Evolutionary conservation across 2,888 invertebrate genomes (phyloP), one percentile per base, ranked within the genome.

Genomic region (Ornithoptera priamus): DNA sequence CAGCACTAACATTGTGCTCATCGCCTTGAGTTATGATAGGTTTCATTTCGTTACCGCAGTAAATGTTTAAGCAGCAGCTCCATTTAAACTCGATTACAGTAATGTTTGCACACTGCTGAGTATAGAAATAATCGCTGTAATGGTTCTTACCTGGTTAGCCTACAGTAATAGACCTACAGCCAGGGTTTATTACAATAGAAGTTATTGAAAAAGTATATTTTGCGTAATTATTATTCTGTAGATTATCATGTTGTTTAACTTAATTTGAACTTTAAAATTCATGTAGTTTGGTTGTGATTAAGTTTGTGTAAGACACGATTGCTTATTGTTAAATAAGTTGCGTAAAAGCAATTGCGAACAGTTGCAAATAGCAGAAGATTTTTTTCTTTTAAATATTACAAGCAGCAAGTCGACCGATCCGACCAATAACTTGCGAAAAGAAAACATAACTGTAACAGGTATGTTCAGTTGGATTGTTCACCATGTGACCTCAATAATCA

Each of bases 341-440:
- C 57, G 57, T 20, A 69, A 69, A 30, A 20, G 15, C 69, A 61
- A 60, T 60, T 46, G 58, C 46, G 42, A 36, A 39, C 20, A 50
- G 50, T 46, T 18, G 62, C 39, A 59, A 56, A 59, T 24, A 62
- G 62, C 62, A 58, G 58, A 69, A 20, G 69, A 62, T 24, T 64
- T 69, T 65, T 53, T 61, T 24, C 8, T 58, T 53, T 70, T 66
- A 46, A 53, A 39, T 50, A 53, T 66, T 36, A 62, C 62, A 20
- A 50, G 58, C 10, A 20, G 2, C n/a, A 15, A 66, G 70, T 66
- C 66, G 70, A 62, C 58, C 70, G 70, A 66, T 66, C 50, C 70
- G 70, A 66, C 70, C 62, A 70, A 70, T 70, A 70, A 70, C 66
- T 70, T 70, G 70, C 70, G 66, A 70, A 70, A 70, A 70, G 70